These are phyloP conservation scores for Penaeus monodon DNA, from an alignment of 2,888 invertebrate genomes.

Conservation along the genomic window DNA sequence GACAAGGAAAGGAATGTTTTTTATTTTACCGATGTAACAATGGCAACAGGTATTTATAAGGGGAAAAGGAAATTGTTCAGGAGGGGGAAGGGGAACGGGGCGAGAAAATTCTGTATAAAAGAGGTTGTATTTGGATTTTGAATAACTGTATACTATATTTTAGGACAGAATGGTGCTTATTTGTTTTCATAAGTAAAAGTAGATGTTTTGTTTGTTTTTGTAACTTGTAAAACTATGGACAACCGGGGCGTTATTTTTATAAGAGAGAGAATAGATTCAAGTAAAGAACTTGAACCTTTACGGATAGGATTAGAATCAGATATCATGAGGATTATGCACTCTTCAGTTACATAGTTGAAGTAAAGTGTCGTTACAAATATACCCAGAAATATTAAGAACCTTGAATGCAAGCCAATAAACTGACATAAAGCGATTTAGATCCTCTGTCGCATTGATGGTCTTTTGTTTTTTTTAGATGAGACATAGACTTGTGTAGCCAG, in stretches of 20 bases:
- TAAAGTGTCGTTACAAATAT: no score
- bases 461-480: background rate
- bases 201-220: background rate
- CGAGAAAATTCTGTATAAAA: background rate
- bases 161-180: background rate
- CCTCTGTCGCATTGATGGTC: background rate
- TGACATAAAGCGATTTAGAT: no score
- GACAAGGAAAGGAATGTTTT: background rate
- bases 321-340: background rate
- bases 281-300: background rate
- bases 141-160: no score
- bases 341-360: no score
- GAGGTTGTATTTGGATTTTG: background rate
- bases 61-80: background rate
- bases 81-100: no score
- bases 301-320: background rate
- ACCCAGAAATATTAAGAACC: no score
- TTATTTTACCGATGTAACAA: conserved; percentile 2
- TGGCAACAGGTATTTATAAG: background rate
- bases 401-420: no score
- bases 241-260: background rate
- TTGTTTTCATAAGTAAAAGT: conserved; percentile 2
- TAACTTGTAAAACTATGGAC: conserved; percentile 19
- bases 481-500: no score
- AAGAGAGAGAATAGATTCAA: background rate